Evolutionary conservation across 2,888 invertebrate genomes (phyloP).

Genomic region (Esperia sulphurella): DNA sequence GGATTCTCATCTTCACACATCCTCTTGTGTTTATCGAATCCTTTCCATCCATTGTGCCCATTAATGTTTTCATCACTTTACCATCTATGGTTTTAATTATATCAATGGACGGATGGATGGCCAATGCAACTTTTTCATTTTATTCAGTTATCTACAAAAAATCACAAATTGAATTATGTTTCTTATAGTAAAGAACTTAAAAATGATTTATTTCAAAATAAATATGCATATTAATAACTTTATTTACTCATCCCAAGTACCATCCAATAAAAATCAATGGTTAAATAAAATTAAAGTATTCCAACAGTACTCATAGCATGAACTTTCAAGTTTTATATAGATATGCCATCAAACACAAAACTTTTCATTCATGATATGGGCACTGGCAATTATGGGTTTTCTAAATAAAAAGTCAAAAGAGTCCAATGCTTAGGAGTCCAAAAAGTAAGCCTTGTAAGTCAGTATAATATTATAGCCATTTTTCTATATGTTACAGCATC

Average conservation of each 20-base stretch:
- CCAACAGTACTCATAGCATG: constrained; percentile 47
- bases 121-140: constrained; percentile 10
- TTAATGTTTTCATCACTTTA: constrained; percentile 39
- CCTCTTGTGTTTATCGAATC: constrained; percentile 24
- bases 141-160: constrained; percentile 48
- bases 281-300: not conserved
- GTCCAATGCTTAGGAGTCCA: too few species aligned
- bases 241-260: constrained; percentile 19
- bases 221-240: constrained; percentile 13
- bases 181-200: constrained; percentile 14
- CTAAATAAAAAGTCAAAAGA: too few species aligned
- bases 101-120: constrained; percentile 4
- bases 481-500: too few species aligned
- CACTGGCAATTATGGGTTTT: too few species aligned
- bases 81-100: constrained; percentile 70
- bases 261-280: too few species aligned
- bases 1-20: constrained; percentile 35
- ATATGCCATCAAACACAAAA: too few species aligned
- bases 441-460: too few species aligned
- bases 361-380: too few species aligned
- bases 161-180: constrained; percentile 1
- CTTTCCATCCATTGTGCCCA: constrained; percentile 17
- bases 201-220: too few species aligned
- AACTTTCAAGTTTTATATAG: constrained; percentile 9
- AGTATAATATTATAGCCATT: too few species aligned